phyloP scores from a whole-genome alignment of 2,888 invertebrate genomes.

The Acleris literana region DNA sequence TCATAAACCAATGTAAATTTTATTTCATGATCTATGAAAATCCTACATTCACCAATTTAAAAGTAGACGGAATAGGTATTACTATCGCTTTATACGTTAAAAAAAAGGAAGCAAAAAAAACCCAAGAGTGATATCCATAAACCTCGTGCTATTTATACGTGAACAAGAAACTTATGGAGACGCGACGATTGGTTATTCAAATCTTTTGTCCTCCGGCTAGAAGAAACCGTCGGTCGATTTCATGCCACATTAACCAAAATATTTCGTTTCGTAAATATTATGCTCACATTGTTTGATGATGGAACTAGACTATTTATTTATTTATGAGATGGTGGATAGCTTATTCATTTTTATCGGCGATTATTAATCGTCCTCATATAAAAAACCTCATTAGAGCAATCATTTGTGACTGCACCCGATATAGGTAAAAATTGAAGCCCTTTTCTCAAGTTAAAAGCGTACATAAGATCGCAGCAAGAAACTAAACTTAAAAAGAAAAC shows the following conservation, averaged over 20 bases:
- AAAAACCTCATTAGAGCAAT: too few relatives aligned
- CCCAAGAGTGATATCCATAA: constrained; percentile 7
- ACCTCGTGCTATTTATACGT: constrained; percentile 15
- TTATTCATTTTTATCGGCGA: too few relatives aligned
- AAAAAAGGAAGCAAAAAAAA: neutral
- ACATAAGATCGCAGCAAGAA: too few relatives aligned
- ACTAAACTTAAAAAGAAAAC: too few relatives aligned
- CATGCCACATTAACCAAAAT: constrained; percentile 19
- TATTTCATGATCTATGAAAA: too few relatives aligned
- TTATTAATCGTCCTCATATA: neutral
- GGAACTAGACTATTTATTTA: too few relatives aligned
- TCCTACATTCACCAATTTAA: too few relatives aligned
- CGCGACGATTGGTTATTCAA: constrained; percentile 41
- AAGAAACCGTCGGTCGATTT: constrained; percentile 31
- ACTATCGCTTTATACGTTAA: neutral
- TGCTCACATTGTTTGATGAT: neutral
- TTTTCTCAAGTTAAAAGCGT: too few relatives aligned
- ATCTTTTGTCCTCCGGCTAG: constrained; percentile 38
- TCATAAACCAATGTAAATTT: too few relatives aligned
- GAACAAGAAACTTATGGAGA: constrained; percentile 32
- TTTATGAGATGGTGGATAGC: too few relatives aligned
- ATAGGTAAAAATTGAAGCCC: too few relatives aligned
- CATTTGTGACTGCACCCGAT: too few relatives aligned
- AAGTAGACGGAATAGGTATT: neutral
- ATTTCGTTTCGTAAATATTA: neutral